Base-by-base conservation (phyloP, 2,888 invertebrate species). In the Taphrorychus bicolor region DNA sequence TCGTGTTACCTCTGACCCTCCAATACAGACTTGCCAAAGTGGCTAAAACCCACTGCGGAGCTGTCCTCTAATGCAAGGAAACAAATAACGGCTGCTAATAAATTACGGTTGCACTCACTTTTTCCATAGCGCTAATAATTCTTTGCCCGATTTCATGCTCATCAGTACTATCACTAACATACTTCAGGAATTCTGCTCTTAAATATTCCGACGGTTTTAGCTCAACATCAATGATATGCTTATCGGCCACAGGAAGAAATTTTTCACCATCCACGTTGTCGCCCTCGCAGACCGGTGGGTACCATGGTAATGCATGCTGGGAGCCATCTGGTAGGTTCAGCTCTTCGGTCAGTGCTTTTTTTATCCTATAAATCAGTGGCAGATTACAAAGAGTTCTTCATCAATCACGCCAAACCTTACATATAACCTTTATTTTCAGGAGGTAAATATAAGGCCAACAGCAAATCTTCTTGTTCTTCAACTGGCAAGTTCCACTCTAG, bases 131-230 rank as follows among this genome's bases (percentile, higher is more conserved):
- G 2, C 88, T 86, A 58, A 89, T 85, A 72, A 94, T 91, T 69
- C 93, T 84, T 76, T 92, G 92, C 0, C 92, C 93, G 41, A 93
- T 88, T 80, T 94, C 93, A 0, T 89, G 89, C 70, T 91, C 88
- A 71, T 87, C 81, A 0, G 78, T 79, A 1, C 80, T 82, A 66
- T 79, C 76, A 64, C 81, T 81, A 2, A 82, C 81, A 73, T 81
- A 82, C 32, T 76, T 77, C 21, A 82, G 73, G 21, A 83, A 76
- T 61, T 80, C 78, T 11, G 77, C 72, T 63, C 74, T 75, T 24
- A 83, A 72, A 59, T 77, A 74, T 2, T 76, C 70, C 59, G 76
- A 72, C 45, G 67, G 71, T 71, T 78, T 78, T 74, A 83, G 59
- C 16, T 76, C 73, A 18, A 69, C 73, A 62, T 75, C 75, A 72